Base-by-base conservation (phyloP, 2,888 invertebrate species). In the Drosophila nigritarsus region DNA sequence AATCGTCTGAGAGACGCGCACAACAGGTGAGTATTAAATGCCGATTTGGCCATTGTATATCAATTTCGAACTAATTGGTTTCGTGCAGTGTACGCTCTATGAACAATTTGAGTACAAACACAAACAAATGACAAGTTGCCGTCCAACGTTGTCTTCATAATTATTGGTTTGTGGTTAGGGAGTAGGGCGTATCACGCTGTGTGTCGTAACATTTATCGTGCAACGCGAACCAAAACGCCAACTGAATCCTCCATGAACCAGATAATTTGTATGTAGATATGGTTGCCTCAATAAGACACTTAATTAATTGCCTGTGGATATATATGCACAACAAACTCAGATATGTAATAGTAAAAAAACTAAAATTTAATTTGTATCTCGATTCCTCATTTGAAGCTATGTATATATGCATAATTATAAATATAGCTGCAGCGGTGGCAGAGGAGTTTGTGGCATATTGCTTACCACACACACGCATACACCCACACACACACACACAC, bases 371-470 rank as follows among this genome's bases (percentile, higher is more conserved):
- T 45, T 24, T 45, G 7, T 15, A 13, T 8, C 2, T 24, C 45
- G 3, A 20, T 24, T 13, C 15, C 45, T 1, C 20, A 15, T 15
- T 15, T 45, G 15, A 24, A 45, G 15, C 3, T 7, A 3, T 42
- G 42, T 11, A n/a, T n/a, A 9, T 8, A 2, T n/a, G 15, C 7
- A 7, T 45, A 20, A 45, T 20, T 20, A 45, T 45, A 45, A 13
- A 45, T 2, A 45, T 20, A 20, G 45, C 20, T 45, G 20, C 40
- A n/a, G 40, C 38, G 32, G 32, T 11, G 32, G n/a, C n/a, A n/a
- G 40, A 11, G 40, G 38, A 36, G 51, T 48, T 30, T 34, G 24
- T 29, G 49, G 50, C 65, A 71, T 50, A 59, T 65, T 82, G 75
- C 60, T 62, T 55, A 56, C 32, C 42, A 55, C 27, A 50, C 38